phyloP scores from a whole-genome alignment of 2,888 invertebrate genomes.

The Neuroscelio doddi region DNA sequence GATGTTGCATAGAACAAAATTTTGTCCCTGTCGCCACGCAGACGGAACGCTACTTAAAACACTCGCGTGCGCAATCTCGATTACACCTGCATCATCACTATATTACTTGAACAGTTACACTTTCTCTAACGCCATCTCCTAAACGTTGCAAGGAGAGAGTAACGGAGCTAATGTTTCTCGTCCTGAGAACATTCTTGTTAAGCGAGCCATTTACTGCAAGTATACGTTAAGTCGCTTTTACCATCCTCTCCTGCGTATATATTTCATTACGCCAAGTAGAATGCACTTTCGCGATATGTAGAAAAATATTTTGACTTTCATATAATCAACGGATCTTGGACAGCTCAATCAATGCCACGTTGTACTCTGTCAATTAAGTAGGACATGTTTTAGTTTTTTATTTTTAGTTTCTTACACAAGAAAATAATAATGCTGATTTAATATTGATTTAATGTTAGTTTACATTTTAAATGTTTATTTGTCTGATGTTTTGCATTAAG shows the following conservation, averaged over 20 bases:
- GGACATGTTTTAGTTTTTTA: no score
- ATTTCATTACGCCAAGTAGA: conserved; percentile 24
- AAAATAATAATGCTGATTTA: no score
- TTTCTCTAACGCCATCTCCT: conserved; percentile 57
- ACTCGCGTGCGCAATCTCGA: conserved; percentile 66
- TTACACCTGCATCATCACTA: conserved; percentile 68
- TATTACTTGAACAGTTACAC: conserved; percentile 70
- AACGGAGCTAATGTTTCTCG: conserved; percentile 41
- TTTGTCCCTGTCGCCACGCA: conserved; percentile 4
- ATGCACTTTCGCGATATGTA: conserved; percentile 22
- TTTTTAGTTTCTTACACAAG: no score
- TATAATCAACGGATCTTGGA: conserved; percentile 23
- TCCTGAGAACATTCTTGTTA: conserved; percentile 52
- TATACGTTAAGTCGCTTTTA: conserved; percentile 26
- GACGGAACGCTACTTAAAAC: conserved; percentile 22
- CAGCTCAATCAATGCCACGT: conserved; percentile 34
- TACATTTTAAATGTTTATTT: no score
- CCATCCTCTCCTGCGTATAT: conserved; percentile 21
- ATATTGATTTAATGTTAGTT: no score
- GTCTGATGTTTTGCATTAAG: no score
- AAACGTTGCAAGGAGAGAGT: conserved; percentile 52
- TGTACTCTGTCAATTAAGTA: no score
- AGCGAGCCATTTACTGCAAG: conserved; percentile 43
- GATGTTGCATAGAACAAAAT: conserved; percentile 5
- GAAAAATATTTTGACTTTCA: conserved; percentile 39